Evolutionary conservation across 2,888 invertebrate species (phyloP), one percentile per base, ranked within the genome.

Genomic region (Rhingia rostrata): DNA sequence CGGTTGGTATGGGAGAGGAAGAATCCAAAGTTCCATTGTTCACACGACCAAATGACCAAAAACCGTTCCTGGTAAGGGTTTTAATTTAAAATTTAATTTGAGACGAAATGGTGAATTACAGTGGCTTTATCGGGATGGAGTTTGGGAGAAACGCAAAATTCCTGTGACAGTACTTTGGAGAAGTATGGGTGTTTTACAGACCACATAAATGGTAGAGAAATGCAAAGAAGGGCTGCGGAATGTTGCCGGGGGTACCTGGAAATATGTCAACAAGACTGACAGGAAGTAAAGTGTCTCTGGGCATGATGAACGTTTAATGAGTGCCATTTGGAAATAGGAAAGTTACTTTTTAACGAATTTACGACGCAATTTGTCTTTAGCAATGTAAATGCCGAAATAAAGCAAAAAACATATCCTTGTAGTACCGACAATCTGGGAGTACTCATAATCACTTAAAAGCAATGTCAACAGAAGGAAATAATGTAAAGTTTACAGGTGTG

Each of bases 61-160:
- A 39, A 7, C 51, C 33, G 66, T 39, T 22, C 70, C 70, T 61
- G 64, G 64, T 72, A 22, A 22, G 66, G 35, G 10, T 78, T 83
- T 83, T 83, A 83, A 83, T 83, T 83, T 83, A 83, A 83, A 22
- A 78, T 73, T 83, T 78, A 83, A 83, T 83, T 83, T 79, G 39
- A 69, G 54, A 73, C 58, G 67, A 78, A 73, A 69, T 83, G 61
- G 73, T 56, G 63, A 78, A 73, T 83, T 73, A 58, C 41, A 66
- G 78, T 67, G 56, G 60, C 45, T 67, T 74, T 67, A 63, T 75
- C 41, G 53, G 41, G 49, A 45, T 35, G 43, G 37, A 43, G 37
- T 47, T 47, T 12, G 39, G 51, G 9, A 41, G 35, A 32, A 7
- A 10, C 41, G 30, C 41, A 58, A 33, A 37, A 35, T 6, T 12